Percentiles rank a stretch among this genome's conserved stretches.
phyloP scores from a whole-genome alignment of 2,888 invertebrate species.

The Nematopogon swammerdamellus region DNA sequence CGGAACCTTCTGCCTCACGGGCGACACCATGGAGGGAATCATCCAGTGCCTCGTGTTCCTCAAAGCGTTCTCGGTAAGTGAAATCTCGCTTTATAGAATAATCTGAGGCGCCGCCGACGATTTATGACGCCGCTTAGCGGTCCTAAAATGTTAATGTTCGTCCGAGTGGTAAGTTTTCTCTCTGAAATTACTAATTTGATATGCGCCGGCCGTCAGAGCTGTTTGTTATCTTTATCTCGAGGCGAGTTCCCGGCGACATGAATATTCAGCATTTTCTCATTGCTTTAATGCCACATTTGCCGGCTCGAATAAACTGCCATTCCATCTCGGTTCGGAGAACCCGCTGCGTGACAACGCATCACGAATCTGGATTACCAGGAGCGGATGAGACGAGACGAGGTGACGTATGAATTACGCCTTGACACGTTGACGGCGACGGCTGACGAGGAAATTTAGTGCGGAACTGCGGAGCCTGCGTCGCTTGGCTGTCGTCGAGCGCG shows the following conservation, averaged over 20 bases:
- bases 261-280: no score
- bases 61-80: slow-evolving; percentile 89
- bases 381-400: background rate
- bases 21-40: slow-evolving; percentile 91
- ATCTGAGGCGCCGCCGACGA: background rate
- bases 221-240: no score
- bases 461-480: no score
- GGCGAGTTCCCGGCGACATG: no score
- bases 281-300: no score
- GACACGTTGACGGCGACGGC: background rate
- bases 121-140: slow-evolving; percentile 2
- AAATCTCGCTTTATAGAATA: no score
- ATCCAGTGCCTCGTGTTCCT: slow-evolving; percentile 90
- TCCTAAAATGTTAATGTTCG: background rate
- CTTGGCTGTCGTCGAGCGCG: no score
- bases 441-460: background rate
- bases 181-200: no score
- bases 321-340: background rate
- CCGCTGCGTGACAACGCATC: background rate
- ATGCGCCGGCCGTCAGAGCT: no score
- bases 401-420: background rate
- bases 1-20: slow-evolving; percentile 85
- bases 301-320: no score
- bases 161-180: background rate
- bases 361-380: background rate